phyloP scores from a whole-genome alignment of 2,797 vertebrate genomes.

The Geotrypetes seraphini region DNA sequence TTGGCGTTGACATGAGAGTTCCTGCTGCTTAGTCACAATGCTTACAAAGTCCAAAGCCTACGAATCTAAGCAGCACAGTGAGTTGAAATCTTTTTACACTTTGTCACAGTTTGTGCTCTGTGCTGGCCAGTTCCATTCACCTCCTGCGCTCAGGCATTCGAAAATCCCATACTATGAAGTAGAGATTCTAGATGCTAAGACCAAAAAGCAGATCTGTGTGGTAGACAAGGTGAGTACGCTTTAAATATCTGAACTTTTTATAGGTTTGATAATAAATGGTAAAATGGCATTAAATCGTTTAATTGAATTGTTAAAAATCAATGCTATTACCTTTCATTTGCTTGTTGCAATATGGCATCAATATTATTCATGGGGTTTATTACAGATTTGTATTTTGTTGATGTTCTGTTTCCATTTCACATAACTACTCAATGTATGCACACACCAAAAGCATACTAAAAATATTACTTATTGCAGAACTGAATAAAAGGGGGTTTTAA shows the following conservation, averaged over 20 bases:
- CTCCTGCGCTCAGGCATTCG: slow-evolving; percentile 31
- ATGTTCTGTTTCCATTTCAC: too few species aligned
- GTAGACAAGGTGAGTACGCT: slow-evolving; percentile 58
- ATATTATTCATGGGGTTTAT: too few species aligned
- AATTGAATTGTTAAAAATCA: too few species aligned
- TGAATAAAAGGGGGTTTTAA: too few species aligned
- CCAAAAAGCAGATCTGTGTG: slow-evolving; percentile 58
- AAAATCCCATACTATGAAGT: slow-evolving; percentile 56
- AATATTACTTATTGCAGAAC: too few species aligned
- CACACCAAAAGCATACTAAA: too few species aligned
- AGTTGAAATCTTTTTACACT: slow-evolving; percentile 34
- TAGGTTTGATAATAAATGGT: too few species aligned
- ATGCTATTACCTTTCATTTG: too few species aligned
- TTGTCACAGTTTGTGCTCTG: slow-evolving; percentile 49
- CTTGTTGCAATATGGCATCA: too few species aligned
- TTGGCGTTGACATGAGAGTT: slow-evolving; percentile 25
- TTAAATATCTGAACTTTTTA: neutral
- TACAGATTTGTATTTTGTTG: too few species aligned
- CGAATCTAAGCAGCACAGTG: slow-evolving; percentile 28
- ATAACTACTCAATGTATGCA: too few species aligned
- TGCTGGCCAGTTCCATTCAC: slow-evolving; percentile 32
- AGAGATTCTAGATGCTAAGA: slow-evolving; percentile 58
- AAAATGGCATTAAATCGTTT: too few species aligned
- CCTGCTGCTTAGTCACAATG: slow-evolving; percentile 29
- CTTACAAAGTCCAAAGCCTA: slow-evolving; percentile 29